Base-by-base conservation (phyloP, 2,113 vertebrate genomes). In the Pristiophorus japonicus region DNA sequence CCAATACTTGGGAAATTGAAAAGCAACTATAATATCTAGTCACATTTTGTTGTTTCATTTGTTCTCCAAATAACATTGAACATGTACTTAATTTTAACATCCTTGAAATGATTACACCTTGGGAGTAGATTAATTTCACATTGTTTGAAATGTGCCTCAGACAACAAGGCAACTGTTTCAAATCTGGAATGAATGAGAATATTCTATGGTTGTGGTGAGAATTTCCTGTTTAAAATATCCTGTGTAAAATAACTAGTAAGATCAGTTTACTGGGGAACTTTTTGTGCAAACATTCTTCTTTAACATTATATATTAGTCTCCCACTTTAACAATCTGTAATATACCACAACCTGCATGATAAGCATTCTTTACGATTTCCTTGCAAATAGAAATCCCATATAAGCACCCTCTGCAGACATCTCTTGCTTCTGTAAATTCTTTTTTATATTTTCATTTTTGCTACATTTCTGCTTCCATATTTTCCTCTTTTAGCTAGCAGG, bases 141-240 rank as follows among this genome's bases (percentile, higher is more conserved):
- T 51, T 67, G 66, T 94, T 94, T 94, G 66, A 94, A 45, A 51
- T 12, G 22, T 94, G 65, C 45, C 93, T 34, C 22, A 94, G 93
- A 94, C 66, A 70, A 94, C 65, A 70, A 65, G 42, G 65, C 42
- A 67, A 94, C 66, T 16, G 65, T 47, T 94, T 47, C 34, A 94
- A 70, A 70, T 94, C 93, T 94, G 93, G 93, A 70, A 51, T 94
- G 51, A 94, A 70, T 47, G 63, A 94, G 42, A 47, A 38, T 51
- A 70, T 70, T 94, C 45, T 67, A 66, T 51, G 66, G 65, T 70
- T 34, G 65, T 70, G 93, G 93, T 70, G 93, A 47, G 93, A 73
- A 45, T 94, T 94, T 94, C 42, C 42, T 14, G 45, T 94, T 70
- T 94, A 47, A 94, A 93, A 94, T 70, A 94, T 70, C 70, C 42